Percentiles rank a stretch among this genome's conserved stretches.
Evolutionary conservation across 2,113 vertebrate genomes (phyloP).

Genomic region (Vulpes lagopus): DNA sequence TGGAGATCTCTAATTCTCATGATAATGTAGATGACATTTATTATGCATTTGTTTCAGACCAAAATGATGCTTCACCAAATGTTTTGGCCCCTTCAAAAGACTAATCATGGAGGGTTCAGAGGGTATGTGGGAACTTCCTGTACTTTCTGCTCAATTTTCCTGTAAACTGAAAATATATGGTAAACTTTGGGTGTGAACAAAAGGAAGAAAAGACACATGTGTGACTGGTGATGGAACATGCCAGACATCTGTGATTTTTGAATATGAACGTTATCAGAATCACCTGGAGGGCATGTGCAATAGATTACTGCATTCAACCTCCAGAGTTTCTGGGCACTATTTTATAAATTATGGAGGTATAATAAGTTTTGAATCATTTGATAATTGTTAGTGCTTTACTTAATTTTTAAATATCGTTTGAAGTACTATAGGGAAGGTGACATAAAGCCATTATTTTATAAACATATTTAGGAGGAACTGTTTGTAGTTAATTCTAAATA

Average conservation of each 20-base stretch:
- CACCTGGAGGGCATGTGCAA: not conserved
- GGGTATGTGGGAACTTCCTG: not conserved
- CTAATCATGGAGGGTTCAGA: not conserved
- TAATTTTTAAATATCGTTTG: not conserved
- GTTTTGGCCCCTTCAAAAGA: not conserved
- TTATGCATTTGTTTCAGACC: not conserved
- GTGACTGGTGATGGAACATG: not conserved
- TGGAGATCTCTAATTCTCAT: not conserved
- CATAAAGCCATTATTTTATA: constrained; percentile 2
- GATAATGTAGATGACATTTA: not conserved
- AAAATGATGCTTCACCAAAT: not conserved
- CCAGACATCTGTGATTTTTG: not conserved
- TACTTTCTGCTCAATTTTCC: not conserved
- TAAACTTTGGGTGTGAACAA: not conserved
- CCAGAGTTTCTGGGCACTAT: not conserved
- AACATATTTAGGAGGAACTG: not conserved
- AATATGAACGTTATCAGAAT: not conserved
- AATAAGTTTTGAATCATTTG: not conserved
- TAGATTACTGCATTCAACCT: no score
- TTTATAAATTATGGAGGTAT: not conserved
- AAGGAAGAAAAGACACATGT: not conserved
- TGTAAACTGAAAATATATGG: not conserved
- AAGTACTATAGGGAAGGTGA: not conserved
- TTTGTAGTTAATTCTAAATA: not conserved
- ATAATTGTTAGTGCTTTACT: not conserved